A percentile compares a stretch with the other conserved stretches of the same genome.
These are phyloP conservation scores for Otis tarda DNA, from an alignment of 2,113 vertebrate species.

Conservation along the genomic window DNA sequence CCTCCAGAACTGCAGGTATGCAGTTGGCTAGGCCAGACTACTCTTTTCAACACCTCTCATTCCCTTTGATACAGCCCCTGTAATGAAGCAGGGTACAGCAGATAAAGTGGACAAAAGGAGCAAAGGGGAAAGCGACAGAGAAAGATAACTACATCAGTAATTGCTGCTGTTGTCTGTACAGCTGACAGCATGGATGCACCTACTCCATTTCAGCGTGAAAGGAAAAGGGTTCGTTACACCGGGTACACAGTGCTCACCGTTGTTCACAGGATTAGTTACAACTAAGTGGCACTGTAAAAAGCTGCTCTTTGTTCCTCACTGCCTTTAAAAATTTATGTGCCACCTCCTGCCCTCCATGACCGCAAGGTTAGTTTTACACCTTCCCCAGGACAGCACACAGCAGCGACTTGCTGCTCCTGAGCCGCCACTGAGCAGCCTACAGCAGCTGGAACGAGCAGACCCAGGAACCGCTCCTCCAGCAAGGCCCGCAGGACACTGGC, in stretches of 20 bases:
- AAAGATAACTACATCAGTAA: neutral
- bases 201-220: neutral
- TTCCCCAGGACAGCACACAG: accelerated
- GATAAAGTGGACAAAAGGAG: neutral
- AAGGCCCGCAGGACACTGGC: neutral
- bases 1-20: constrained; percentile 5
- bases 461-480: neutral
- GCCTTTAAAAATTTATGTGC: neutral
- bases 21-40: neutral
- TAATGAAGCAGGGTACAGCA: neutral
- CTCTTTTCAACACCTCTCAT: neutral
- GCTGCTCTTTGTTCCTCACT: neutral
- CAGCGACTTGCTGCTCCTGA: neutral
- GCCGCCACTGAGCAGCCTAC: neutral
- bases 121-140: neutral
- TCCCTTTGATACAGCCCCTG: neutral
- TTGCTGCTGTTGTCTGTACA: neutral
- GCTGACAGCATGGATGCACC: neutral
- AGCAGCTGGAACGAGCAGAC: neutral
- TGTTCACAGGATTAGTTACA: neutral
- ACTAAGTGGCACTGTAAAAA: neutral
- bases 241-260: neutral
- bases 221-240: neutral
- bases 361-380: neutral
- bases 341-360: neutral